phyloP scores from a whole-genome alignment of 2,113 vertebrate species.

The Prunella himalayana region DNA sequence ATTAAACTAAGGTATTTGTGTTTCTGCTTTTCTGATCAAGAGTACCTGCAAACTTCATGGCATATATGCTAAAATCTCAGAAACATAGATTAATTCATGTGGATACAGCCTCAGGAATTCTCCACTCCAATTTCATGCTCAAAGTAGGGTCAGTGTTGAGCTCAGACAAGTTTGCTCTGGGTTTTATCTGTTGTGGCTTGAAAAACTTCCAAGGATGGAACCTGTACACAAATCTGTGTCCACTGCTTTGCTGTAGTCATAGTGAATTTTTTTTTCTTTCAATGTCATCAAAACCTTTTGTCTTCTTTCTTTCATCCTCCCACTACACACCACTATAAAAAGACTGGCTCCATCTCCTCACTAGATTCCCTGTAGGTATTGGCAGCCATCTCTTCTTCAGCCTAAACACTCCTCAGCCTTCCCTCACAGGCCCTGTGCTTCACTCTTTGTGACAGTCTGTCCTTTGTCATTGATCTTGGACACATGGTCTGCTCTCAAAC shows the following conservation, averaged over 20 bases:
- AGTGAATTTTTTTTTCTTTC: neutral
- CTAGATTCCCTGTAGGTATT: neutral
- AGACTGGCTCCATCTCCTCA: neutral
- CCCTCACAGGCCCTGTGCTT: accelerated
- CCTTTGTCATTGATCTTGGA: neutral
- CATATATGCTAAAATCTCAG: neutral
- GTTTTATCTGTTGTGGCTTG: neutral
- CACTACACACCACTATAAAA: neutral
- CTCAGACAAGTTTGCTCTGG: neutral
- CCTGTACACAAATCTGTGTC: neutral
- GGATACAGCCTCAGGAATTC: neutral
- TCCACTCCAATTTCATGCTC: neutral
- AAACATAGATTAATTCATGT: neutral
- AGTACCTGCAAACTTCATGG: neutral
- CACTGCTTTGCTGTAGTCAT: neutral
- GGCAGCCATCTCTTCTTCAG: neutral
- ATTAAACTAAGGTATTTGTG: neutral
- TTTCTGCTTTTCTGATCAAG: neutral
- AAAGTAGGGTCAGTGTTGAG: neutral
- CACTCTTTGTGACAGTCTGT: neutral
- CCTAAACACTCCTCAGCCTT: neutral
- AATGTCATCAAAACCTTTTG: neutral
- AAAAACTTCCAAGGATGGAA: neutral
- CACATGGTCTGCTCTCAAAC: neutral
- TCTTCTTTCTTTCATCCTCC: neutral